Conservation (phyloP, 2,888 invertebrate genomes). For the Thecophora atra region DNA sequence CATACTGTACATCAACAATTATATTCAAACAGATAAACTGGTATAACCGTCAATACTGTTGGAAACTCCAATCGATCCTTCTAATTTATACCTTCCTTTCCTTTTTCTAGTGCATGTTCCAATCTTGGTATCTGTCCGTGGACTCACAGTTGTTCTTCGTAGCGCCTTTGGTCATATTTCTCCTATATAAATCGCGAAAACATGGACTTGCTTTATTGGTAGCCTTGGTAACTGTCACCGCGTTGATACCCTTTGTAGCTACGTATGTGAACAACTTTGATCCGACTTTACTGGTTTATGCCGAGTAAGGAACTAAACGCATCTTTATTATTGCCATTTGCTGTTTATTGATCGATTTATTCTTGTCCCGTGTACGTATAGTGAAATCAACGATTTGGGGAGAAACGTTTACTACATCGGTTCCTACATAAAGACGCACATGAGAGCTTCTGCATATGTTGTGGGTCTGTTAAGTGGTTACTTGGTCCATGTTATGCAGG, state of each 20-base stretch:
- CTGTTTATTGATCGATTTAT: background rate
- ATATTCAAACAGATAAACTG: slow-evolving; percentile 70
- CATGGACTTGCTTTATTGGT: slow-evolving; percentile 70
- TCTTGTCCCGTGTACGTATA: slow-evolving; percentile 52
- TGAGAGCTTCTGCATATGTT: slow-evolving; percentile 77
- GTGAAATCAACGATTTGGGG: slow-evolving; percentile 74
- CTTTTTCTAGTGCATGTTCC: slow-evolving; percentile 67
- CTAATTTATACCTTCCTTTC: background rate
- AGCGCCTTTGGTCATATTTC: slow-evolving; percentile 74
- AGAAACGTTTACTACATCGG: slow-evolving; percentile 73
- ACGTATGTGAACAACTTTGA: slow-evolving; percentile 72
- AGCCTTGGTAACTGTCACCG: slow-evolving; percentile 67
- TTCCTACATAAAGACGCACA: slow-evolving; percentile 79
- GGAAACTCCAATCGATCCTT: background rate
- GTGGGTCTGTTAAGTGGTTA: slow-evolving; percentile 75
- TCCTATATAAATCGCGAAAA: slow-evolving; percentile 73
- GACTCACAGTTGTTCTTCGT: slow-evolving; percentile 75
- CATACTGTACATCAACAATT: slow-evolving; percentile 78
- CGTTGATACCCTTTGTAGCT: slow-evolving; percentile 69
- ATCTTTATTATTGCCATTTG: background rate
- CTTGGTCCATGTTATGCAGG: slow-evolving; percentile 73
- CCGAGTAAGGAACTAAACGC: slow-evolving; percentile 69
- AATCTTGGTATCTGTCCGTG: slow-evolving; percentile 70
- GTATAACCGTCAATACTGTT: slow-evolving; percentile 43
- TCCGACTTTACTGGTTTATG: slow-evolving; percentile 75